Base-by-base conservation (phyloP, 2,888 invertebrate species). In the Acrobeloides nanus region DNA sequence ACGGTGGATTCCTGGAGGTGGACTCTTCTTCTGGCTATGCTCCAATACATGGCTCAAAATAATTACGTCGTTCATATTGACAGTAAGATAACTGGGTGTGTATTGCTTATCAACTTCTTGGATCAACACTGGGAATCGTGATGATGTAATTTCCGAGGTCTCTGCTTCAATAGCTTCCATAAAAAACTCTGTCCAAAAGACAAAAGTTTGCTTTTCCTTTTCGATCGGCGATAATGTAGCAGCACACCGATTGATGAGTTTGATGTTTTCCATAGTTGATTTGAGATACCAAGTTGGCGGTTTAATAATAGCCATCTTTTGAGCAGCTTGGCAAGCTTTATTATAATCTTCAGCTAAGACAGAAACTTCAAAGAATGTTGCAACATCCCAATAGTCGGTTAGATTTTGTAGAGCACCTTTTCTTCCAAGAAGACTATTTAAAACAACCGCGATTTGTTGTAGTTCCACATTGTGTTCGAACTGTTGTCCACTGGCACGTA, bases 181-280 rank as follows among this genome's bases (percentile, higher is more conserved):
- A 76, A 97, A 95, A 77, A 89, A 95, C 72, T 97, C 95, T 83
- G 92, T 87, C 95, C 95, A 95, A 77, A 95, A 95, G 60, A 84
- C 82, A 75, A 95, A 93, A 6, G 55, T 57, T 23, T 64, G 53
- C 29, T 64, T 64, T 38, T 61, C 64, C 38, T 61, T 63, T 48
- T 64, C 61, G 8, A 63, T 53, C 1, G 63, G 63, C 18, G 60
- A 60, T n/a, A 57, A 27, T n/a, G 64, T 65, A 12, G 65, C 67
- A 4, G 72, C 63, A 50, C 90, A 92, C 57, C 86, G 81, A 55
- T 75, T 87, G 72, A 95, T 95, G 50, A 97, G 79, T 62, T 86
- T 83, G 62, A 93, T 92, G 76, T 95, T 95, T 18, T 89, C 89
- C 74, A 90, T 86, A n/a, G 89, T 89, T 0, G 89, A 89, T 74